These are phyloP conservation scores for Xanthostigma xanthostigma DNA, from an alignment of 2,888 invertebrate genomes.

Conservation along the genomic window DNA sequence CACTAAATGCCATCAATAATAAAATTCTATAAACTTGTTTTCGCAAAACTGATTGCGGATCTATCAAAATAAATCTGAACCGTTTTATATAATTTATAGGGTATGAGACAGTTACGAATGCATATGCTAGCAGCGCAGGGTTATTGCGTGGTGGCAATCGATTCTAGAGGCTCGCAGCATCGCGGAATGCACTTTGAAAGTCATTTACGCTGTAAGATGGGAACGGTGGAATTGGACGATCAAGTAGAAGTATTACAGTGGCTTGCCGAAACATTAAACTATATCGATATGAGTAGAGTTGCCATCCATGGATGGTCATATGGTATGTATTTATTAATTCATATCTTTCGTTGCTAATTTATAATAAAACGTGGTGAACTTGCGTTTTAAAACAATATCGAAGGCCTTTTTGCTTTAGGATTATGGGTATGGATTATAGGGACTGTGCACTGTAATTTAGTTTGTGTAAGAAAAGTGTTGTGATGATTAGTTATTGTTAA, in stretches of 20 bases:
- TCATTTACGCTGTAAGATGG: slow-evolving; percentile 79
- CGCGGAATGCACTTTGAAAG: slow-evolving; percentile 86
- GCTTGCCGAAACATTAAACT: slow-evolving; percentile 68
- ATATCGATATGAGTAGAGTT: slow-evolving; percentile 81
- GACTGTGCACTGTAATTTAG: too few species aligned
- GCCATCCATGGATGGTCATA: slow-evolving; percentile 99
- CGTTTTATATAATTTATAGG: slow-evolving; percentile 32
- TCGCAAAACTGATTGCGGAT: background rate
- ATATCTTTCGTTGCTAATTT: too few species aligned
- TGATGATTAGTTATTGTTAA: background rate
- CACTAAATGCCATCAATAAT: too few species aligned
- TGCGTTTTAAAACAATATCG: too few species aligned
- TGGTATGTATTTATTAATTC: slow-evolving; percentile 35
- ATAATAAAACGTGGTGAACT: too few species aligned
- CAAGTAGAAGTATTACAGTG: slow-evolving; percentile 83
- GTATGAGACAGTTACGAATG: slow-evolving; percentile 79
- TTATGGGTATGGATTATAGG: too few species aligned
- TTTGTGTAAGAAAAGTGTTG: too few species aligned
- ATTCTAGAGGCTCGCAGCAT: slow-evolving; percentile 90
- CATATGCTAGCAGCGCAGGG: slow-evolving; percentile 92
- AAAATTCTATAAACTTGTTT: slow-evolving; percentile 17
- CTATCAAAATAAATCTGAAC: background rate
- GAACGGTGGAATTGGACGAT: slow-evolving; percentile 84
- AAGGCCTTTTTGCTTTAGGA: too few species aligned
- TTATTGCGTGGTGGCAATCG: slow-evolving; percentile 89